Evolutionary conservation across 2,113 vertebrate genomes (phyloP), one percentile per base, ranked within the genome.

Genomic region (Cyanoderma ruficeps): DNA sequence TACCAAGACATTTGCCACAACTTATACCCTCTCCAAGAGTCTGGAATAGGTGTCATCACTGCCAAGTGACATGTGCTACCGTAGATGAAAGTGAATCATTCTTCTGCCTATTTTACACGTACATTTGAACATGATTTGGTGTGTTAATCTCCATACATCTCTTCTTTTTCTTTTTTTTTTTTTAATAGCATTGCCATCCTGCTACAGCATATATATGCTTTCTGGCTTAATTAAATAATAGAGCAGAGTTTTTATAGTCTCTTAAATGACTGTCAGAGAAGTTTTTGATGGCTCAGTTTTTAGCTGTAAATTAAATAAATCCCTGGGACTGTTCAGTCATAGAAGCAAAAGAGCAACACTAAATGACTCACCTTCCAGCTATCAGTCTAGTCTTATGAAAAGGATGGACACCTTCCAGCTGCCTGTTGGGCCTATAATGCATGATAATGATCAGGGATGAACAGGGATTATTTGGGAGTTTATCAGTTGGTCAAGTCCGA

Each of bases 181-280:
- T 47, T 42, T 77, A 42, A 69, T 42, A 70, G 1, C 8, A 7
- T 37, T 87, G 9, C 46, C 68, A 81, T 42, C 27, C 28, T 89
- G 19, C 15, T 57, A 27, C 0, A 2, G 8, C 7, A 74, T 12
- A 57, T 39, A 37, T 27, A 46, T 46, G 21, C 0, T 77, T 81
- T 89, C n/a, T 20, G 33, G 6, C 9, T 60, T 65, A 37, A 89
- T 46, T 53, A 86, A 83, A 78, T 72, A 77, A 81, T 70, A 46
- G 5, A 9, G 17, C 1, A 52, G 30, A 77, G 10, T 42, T 95
- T 89, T 80, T 61, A 35, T 28, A 2, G 1, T 9, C 5, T 86
- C 11, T 83, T 74, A 81, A 74, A 83, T 42, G 22, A 57, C 37
- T 57, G 25, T 41, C 41, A n/a, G 4, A 30, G 17, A 88, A 65